phyloP scores from a whole-genome alignment of 1,140 invertebrate species.

The Zelostemma sp. region DNA sequence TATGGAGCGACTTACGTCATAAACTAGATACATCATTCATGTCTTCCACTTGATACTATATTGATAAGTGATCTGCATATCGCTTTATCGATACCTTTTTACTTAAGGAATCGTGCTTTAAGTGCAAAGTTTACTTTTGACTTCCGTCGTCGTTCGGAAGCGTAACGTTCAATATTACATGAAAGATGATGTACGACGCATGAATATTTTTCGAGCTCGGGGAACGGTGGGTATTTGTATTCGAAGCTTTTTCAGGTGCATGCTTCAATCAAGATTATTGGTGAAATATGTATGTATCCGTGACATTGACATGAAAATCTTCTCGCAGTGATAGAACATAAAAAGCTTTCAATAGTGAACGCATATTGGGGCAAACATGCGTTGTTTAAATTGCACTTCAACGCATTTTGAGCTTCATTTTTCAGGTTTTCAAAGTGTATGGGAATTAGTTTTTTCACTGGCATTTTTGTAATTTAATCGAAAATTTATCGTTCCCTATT shows the following conservation, averaged over 20 bases:
- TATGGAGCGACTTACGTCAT: conserved; percentile 34
- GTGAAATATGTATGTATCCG: conserved; percentile 13
- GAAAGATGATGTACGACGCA: conserved; percentile 36
- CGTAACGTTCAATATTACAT: conserved; percentile 45
- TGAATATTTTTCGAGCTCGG: conserved; percentile 36
- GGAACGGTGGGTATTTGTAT: conserved; percentile 16
- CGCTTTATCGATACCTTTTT: conserved; percentile 42
- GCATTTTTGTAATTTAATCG: no score
- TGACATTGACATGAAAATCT: no score
- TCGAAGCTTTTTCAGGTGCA: conserved; percentile 29
- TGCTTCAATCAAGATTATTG: conserved; percentile 27
- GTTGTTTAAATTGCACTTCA: no score
- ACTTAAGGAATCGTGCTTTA: conserved; percentile 45
- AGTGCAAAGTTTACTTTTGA: conserved; percentile 47
- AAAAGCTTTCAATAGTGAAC: no score
- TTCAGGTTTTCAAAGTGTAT: no score
- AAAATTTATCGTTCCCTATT: no score
- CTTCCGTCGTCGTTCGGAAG: conserved; percentile 29
- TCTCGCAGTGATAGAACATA: no score
- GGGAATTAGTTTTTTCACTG: no score
- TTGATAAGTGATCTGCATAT: conserved; percentile 45
- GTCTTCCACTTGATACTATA: conserved; percentile 30
- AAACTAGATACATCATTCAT: conserved; percentile 33
- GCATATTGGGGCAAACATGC: no score
- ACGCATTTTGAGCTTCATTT: no score